A percentile compares a stretch with the other conserved stretches of the same genome.
phyloP scores from a whole-genome alignment of 2,888 invertebrate species.

The Drosophila fulvimacula region DNA sequence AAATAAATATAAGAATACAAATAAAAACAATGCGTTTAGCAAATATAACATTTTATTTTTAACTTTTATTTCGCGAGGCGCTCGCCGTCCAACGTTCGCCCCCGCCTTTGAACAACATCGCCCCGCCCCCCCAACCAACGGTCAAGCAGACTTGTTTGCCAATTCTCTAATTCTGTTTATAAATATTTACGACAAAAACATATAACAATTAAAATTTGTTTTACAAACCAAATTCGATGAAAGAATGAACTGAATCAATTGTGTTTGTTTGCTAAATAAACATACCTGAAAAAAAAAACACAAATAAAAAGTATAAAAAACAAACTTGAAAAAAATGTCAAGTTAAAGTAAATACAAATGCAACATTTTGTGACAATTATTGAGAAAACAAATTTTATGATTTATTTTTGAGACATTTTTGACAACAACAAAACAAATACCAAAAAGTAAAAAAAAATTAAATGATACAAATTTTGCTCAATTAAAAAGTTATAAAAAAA shows the following conservation, averaged over 20 bases:
- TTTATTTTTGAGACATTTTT: constrained; percentile 48
- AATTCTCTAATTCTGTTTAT: constrained; percentile 49
- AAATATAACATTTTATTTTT: constrained; percentile 63
- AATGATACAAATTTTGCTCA: constrained; percentile 34
- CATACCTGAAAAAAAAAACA: not conserved
- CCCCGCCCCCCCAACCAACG: constrained; percentile 8
- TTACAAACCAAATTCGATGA: constrained; percentile 37
- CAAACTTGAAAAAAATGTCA: constrained; percentile 13
- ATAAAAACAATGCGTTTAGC: constrained; percentile 61
- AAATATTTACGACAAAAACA: constrained; percentile 50
- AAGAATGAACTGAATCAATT: constrained; percentile 29
- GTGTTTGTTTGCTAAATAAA: constrained; percentile 53
- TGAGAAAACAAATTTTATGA: constrained; percentile 34
- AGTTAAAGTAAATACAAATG: constrained; percentile 20
- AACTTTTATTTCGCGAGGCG: constrained; percentile 53
- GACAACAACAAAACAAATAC: not conserved
- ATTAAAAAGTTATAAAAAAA: constrained; percentile 8
- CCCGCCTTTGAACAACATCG: not conserved
- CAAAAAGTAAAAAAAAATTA: not conserved
- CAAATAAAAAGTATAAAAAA: constrained; percentile 7
- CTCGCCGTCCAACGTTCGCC: constrained; percentile 9
- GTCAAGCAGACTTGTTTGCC: constrained; percentile 17
- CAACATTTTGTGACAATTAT: constrained; percentile 30
- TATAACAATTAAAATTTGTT: constrained; percentile 51
- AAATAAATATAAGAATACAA: constrained; percentile 36